phyloP scores from a whole-genome alignment of 2,797 vertebrate genomes.

The Discoglossus pictus region DNA sequence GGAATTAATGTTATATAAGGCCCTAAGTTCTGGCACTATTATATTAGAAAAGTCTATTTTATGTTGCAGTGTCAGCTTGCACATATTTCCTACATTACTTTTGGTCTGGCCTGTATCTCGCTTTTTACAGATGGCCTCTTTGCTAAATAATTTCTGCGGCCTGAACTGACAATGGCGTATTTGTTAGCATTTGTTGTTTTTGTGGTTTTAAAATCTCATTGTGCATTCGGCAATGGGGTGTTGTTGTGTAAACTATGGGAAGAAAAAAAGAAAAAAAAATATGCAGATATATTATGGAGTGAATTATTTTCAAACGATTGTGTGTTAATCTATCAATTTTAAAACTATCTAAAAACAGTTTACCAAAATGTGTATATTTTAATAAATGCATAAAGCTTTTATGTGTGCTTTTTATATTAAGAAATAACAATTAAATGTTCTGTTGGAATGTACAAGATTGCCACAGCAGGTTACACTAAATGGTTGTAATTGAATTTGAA shows the following conservation, averaged over 20 bases:
- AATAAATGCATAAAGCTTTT: conserved; percentile 80
- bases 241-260: conserved; percentile 83
- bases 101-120: conserved; percentile 75
- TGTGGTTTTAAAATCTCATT: conserved; percentile 77
- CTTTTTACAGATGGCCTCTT: conserved; percentile 69
- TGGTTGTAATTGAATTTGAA: too few species aligned
- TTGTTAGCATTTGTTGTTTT: conserved; percentile 70
- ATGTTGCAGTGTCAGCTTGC: conserved; percentile 75
- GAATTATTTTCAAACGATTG: conserved; percentile 74
- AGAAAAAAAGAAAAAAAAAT: conserved; percentile 77
- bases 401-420: conserved; percentile 73
- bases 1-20: neutral
- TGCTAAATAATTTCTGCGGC: conserved; percentile 78
- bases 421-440: too few species aligned
- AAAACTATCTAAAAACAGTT: conserved; percentile 69
- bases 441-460: too few species aligned
- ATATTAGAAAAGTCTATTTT: conserved; percentile 58
- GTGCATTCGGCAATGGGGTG: conserved; percentile 87
- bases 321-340: conserved; percentile 58
- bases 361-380: conserved; percentile 83
- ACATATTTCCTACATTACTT: conserved; percentile 71
- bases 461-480: too few species aligned
- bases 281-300: conserved; percentile 79
- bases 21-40: conserved; percentile 52
- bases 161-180: conserved; percentile 79